A percentile compares a stretch with the other conserved stretches of the same genome.
Conservation (phyloP, 2,797 vertebrate genomes). For the Myotis pilosus region DNA sequence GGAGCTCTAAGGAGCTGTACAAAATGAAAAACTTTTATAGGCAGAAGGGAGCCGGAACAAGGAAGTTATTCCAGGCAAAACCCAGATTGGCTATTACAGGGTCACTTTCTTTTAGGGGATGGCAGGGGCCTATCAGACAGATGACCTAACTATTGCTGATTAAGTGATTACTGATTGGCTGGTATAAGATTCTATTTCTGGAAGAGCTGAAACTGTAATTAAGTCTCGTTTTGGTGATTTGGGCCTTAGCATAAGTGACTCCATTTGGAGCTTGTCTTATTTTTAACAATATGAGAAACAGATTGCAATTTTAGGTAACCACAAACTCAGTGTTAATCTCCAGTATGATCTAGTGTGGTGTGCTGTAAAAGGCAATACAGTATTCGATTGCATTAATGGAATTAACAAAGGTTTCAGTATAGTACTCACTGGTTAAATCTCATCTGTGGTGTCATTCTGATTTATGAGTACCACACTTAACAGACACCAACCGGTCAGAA, state of each 20-base stretch:
- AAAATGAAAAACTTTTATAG: neutral
- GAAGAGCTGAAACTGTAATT: neutral
- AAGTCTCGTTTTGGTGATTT: neutral
- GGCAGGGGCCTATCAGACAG: neutral
- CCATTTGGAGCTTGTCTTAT: neutral
- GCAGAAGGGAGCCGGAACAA: neutral
- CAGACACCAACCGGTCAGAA: neutral
- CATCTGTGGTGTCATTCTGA: neutral
- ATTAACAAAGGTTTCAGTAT: neutral
- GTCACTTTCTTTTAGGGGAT: neutral
- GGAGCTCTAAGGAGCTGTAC: neutral
- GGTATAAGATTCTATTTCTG: neutral
- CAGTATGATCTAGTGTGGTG: neutral
- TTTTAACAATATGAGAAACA: neutral
- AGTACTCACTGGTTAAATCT: neutral
- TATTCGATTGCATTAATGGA: neutral
- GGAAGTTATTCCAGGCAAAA: neutral
- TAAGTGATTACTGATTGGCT: neutral
- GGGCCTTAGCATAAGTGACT: neutral
- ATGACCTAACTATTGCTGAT: neutral
- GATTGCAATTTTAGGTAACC: neutral
- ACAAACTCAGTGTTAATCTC: neutral
- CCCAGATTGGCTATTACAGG: neutral
- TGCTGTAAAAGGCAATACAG: neutral
- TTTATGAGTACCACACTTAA: neutral